These are phyloP conservation scores for Andrena dorsata DNA, from an alignment of 2,888 invertebrate species.

Conservation along the genomic window DNA sequence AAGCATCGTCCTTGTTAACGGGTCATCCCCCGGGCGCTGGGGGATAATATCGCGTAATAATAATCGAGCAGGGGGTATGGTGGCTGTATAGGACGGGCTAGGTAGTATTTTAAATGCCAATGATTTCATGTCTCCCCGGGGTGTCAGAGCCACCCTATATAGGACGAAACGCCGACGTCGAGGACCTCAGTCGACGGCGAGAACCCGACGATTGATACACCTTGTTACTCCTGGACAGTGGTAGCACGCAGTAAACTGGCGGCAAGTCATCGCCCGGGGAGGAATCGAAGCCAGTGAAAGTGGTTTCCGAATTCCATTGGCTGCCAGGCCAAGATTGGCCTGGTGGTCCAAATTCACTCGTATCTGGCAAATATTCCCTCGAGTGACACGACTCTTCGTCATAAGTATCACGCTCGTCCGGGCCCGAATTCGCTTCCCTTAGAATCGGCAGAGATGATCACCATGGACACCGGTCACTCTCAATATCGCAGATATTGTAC, in stretches of 20 bases:
- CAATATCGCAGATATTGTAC: constrained; percentile 80
- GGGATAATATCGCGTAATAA: constrained; percentile 71
- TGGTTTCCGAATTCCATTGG: constrained; percentile 63
- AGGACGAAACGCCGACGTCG: constrained; percentile 67
- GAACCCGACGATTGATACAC: constrained; percentile 48
- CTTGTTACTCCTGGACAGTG: constrained; percentile 24
- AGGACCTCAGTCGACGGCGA: constrained; percentile 72
- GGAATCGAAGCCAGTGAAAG: constrained; percentile 72
- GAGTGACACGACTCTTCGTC: background rate
- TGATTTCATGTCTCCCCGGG: constrained; percentile 83
- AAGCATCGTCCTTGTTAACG: constrained; percentile 22
- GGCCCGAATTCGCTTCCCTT: background rate
- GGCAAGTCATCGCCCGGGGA: background rate
- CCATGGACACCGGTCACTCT: constrained; percentile 78
- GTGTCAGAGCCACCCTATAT: constrained; percentile 76
- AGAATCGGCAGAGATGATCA: constrained; percentile 77
- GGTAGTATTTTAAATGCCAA: constrained; percentile 83
- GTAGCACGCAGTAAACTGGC: background rate
- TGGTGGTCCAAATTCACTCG: constrained; percentile 26
- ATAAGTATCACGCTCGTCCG: background rate
- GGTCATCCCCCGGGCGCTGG: constrained; percentile 53
- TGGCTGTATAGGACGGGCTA: constrained; percentile 60
- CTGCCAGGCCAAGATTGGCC: constrained; percentile 42
- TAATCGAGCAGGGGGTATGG: constrained; percentile 56
- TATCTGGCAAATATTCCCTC: constrained; percentile 14